phyloP scores from a whole-genome alignment of 1,140 invertebrate genomes.

The Drosophila mauritiana region DNA sequence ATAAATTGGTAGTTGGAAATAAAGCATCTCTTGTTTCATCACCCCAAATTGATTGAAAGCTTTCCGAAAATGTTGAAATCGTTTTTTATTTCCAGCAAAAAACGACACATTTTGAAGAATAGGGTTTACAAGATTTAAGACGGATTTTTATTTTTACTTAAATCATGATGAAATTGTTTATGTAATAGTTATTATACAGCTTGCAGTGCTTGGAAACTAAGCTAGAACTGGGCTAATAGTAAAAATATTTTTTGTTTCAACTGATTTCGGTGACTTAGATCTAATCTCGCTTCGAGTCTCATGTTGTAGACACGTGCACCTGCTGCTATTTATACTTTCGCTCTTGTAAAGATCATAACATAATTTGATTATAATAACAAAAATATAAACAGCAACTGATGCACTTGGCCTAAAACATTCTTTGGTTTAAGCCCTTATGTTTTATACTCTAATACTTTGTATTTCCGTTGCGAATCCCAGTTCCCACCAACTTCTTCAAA shows the following conservation, averaged over 20 bases:
- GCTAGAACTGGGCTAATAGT: conserved; percentile 43
- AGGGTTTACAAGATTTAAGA: conserved; percentile 48
- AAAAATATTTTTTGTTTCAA: conserved; percentile 34
- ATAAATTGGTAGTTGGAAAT: no score
- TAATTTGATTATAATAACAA: no score
- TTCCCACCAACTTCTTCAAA: conserved; percentile 10
- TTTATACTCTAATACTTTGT: conserved; percentile 81
- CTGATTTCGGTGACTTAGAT: conserved; percentile 39
- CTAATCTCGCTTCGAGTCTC: conserved; percentile 16
- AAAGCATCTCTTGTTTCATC: no score
- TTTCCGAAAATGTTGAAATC: no score
- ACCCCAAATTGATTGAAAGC: neutral
- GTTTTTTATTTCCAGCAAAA: no score
- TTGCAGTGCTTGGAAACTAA: conserved; percentile 66
- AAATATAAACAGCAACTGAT: neutral
- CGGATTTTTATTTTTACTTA: conserved; percentile 70
- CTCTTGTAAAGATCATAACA: neutral
- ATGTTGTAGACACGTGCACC: conserved; percentile 10
- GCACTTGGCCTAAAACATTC: conserved; percentile 6
- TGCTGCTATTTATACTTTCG: neutral
- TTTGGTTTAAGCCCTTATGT: conserved; percentile 28
- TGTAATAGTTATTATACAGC: conserved; percentile 54
- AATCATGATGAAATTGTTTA: conserved; percentile 56
- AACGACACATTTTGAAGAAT: neutral
- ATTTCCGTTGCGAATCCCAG: conserved; percentile 65